Percentiles rank a stretch among this genome's conserved stretches.
phyloP scores from a whole-genome alignment of 2,113 vertebrate species.

The Labeo catla region DNA sequence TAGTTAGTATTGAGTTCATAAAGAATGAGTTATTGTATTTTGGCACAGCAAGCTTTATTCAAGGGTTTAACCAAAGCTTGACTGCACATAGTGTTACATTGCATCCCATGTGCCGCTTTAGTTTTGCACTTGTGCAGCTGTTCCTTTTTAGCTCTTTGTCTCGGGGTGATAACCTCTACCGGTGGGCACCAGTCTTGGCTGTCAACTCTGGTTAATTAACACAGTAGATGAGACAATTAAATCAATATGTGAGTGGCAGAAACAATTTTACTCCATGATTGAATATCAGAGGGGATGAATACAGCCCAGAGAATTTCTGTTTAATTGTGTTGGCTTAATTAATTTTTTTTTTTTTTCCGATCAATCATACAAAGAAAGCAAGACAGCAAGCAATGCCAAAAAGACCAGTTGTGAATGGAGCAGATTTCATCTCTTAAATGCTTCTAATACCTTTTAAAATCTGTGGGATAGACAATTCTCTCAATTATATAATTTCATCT shows the following conservation, averaged over 20 bases:
- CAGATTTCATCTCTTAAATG: slow-evolving; percentile 31
- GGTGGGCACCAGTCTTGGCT: slow-evolving; percentile 51
- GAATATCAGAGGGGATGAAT: slow-evolving; percentile 64
- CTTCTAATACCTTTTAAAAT: slow-evolving; percentile 38
- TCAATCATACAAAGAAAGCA: slow-evolving; percentile 42
- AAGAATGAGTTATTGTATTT: neutral
- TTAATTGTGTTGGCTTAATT: slow-evolving; percentile 70
- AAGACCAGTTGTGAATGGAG: neutral
- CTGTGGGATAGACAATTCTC: neutral
- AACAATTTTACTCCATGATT: slow-evolving; percentile 66
- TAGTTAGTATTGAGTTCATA: neutral
- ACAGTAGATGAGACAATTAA: slow-evolving; percentile 64
- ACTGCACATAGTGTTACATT: neutral
- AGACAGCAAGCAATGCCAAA: neutral
- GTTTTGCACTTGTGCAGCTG: slow-evolving; percentile 17
- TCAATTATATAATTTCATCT: slow-evolving; percentile 9
- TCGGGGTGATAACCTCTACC: slow-evolving; percentile 44
- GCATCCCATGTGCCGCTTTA: slow-evolving; percentile 1
- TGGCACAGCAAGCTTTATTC: neutral
- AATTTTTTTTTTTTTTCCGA: slow-evolving; percentile 50
- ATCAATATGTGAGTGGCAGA: slow-evolving; percentile 70
- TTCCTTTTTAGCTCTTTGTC: slow-evolving; percentile 24
- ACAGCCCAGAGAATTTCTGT: slow-evolving; percentile 57
- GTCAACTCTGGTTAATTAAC: slow-evolving; percentile 69
- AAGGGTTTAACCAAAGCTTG: neutral